These are phyloP conservation scores for Harpalus rufipes DNA, from an alignment of 2,888 invertebrate genomes.

Conservation along the genomic window DNA sequence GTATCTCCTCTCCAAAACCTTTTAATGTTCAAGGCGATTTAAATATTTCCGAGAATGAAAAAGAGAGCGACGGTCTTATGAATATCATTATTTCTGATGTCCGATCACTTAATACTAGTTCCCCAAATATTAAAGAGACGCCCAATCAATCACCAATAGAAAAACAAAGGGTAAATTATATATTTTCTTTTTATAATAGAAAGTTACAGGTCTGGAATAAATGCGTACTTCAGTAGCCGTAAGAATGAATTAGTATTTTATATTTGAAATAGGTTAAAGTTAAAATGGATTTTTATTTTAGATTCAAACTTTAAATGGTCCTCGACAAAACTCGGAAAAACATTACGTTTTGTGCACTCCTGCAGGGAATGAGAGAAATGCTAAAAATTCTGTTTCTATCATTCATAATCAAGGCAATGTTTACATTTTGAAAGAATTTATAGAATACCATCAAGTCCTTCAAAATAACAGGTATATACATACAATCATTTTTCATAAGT, in stretches of 20 bases:
- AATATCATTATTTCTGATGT: slow-evolving; percentile 43
- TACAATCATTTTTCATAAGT: too few relatives aligned
- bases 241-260: background rate
- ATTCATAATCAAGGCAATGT: background rate
- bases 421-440: slow-evolving; percentile 30
- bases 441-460: background rate
- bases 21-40: slow-evolving; percentile 47
- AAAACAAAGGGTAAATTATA: background rate
- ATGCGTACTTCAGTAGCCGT: background rate
- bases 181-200: background rate
- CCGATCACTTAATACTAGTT: background rate
- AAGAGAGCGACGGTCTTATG: background rate
- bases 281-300: background rate
- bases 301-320: background rate
- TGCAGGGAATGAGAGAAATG: background rate
- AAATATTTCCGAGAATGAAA: slow-evolving; percentile 14
- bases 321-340: background rate
- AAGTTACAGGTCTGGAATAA: background rate
- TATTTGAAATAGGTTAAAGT: background rate
- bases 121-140: background rate
- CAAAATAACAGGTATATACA: slow-evolving; percentile 3
- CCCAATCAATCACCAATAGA: background rate
- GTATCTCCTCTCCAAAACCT: background rate
- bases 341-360: slow-evolving; percentile 4
- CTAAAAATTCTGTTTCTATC: slow-evolving; percentile 21